These are phyloP conservation scores for Xanthorhoe designata DNA, from an alignment of 2,888 invertebrate species.

Conservation along the genomic window DNA sequence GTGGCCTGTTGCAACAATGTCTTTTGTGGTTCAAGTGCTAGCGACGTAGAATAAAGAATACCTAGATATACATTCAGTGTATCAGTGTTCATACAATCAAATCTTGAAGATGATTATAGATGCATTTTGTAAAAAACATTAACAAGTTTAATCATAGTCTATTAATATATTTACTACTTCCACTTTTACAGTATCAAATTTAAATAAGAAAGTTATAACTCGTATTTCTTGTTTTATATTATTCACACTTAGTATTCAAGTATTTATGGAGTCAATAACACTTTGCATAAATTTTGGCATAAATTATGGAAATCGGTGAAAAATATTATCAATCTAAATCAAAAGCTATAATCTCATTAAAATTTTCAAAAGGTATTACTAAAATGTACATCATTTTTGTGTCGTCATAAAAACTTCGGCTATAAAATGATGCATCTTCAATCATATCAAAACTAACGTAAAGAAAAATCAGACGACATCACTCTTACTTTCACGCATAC, in stretches of 20 bases:
- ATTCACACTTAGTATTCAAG: conserved; percentile 23
- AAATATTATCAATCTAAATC: not conserved
- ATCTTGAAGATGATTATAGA: not conserved
- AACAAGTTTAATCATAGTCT: too few species aligned
- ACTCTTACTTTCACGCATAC: conserved; percentile 65
- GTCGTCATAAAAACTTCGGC: not conserved
- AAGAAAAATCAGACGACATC: conserved; percentile 35
- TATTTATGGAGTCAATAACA: conserved; percentile 19
- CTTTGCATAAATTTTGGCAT: conserved; percentile 12
- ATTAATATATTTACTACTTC: too few species aligned
- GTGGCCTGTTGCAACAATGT: conserved; percentile 12
- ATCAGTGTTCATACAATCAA: not conserved
- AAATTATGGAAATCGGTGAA: conserved; percentile 1
- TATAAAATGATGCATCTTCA: not conserved
- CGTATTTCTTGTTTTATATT: conserved; percentile 29
- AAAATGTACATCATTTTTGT: not conserved
- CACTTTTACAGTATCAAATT: conserved; percentile 13
- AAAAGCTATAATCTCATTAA: not conserved
- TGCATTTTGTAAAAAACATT: not conserved
- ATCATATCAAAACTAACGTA: conserved; percentile 1
- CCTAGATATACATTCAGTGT: conserved; percentile 3
- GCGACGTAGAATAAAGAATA: conserved; percentile 17
- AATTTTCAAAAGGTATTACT: not conserved
- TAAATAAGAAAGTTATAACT: conserved; percentile 33
- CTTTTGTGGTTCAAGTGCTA: conserved; percentile 15